Percentiles rank a stretch among this genome's conserved stretches.
Evolutionary conservation across 37 sponge, comb jelly and placozoan genomes (phyloP).

Genomic region (Spongilla lacustris): DNA sequence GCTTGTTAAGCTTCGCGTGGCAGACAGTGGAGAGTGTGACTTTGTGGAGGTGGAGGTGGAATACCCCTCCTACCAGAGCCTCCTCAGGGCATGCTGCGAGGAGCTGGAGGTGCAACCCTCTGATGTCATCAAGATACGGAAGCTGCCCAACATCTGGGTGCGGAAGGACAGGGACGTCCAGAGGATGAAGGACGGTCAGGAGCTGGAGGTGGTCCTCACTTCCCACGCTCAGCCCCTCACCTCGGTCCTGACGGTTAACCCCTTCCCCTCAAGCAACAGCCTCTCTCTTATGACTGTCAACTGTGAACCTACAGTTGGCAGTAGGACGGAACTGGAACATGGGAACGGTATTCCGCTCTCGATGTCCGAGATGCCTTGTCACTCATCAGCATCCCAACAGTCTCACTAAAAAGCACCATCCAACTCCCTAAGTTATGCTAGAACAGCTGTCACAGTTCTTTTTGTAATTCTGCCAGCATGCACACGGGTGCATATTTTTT

Average conservation of each 20-base stretch:
- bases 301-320: neutral
- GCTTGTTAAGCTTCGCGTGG: conserved; percentile 69
- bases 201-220: conserved; percentile 77
- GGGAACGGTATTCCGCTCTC: neutral
- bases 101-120: conserved; percentile 57
- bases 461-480: neutral
- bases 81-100: conserved; percentile 59
- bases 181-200: conserved; percentile 71
- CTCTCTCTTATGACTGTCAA: neutral
- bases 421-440: neutral
- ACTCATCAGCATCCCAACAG: neutral
- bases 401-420: neutral
- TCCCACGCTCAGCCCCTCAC: neutral
- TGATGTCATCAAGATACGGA: conserved; percentile 75
- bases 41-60: conserved; percentile 84
- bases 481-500: neutral
- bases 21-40: conserved; percentile 67
- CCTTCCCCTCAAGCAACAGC: neutral
- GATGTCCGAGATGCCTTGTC: neutral
- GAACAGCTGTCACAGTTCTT: neutral
- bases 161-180: conserved; percentile 84
- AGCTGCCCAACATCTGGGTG: conserved; percentile 84
- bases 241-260: neutral
- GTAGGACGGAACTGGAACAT: neutral
- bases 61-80: conserved; percentile 29